Percentiles rank a stretch among this genome's conserved stretches.
Evolutionary conservation across 2,888 invertebrate species (phyloP).

Genomic region (Campopleginae sp.): DNA sequence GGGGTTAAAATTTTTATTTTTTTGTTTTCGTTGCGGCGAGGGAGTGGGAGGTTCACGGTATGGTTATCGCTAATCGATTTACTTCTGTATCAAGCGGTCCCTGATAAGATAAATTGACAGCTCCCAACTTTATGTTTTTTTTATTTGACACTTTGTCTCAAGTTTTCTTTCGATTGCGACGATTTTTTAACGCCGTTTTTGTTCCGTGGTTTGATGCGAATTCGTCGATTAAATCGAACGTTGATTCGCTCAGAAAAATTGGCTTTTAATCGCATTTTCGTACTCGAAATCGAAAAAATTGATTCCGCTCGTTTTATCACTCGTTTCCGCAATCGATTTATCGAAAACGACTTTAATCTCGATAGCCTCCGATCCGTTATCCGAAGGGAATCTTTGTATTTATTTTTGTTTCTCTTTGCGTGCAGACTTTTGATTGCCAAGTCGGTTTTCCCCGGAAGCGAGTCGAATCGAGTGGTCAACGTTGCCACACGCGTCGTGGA

Average conservation of each 20-base stretch:
- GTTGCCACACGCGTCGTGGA: background rate
- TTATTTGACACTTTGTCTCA: background rate
- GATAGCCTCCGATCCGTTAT: background rate
- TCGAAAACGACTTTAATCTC: background rate
- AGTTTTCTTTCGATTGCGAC: background rate
- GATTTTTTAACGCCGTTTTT: background rate
- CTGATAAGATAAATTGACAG: slow-evolving; percentile 60
- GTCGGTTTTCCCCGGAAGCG: background rate
- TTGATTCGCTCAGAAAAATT: background rate
- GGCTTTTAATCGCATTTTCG: background rate
- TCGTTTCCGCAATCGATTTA: background rate
- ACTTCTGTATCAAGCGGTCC: slow-evolving; percentile 40
- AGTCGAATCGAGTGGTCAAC: background rate
- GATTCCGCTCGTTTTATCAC: background rate
- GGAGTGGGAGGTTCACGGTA: background rate
- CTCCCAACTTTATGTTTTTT: background rate
- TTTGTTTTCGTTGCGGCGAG: background rate
- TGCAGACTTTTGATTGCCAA: background rate
- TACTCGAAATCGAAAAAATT: background rate
- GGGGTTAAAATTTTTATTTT: slow-evolving; percentile 10
- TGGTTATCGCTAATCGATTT: slow-evolving; percentile 44
- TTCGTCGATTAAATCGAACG: background rate
- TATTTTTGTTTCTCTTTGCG: background rate
- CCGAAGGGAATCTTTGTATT: background rate
- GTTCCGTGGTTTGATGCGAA: background rate